Evolutionary conservation across 2,113 vertebrate species (phyloP), one percentile per base, ranked within the genome.

Genomic region (Anthoscopus minutus): DNA sequence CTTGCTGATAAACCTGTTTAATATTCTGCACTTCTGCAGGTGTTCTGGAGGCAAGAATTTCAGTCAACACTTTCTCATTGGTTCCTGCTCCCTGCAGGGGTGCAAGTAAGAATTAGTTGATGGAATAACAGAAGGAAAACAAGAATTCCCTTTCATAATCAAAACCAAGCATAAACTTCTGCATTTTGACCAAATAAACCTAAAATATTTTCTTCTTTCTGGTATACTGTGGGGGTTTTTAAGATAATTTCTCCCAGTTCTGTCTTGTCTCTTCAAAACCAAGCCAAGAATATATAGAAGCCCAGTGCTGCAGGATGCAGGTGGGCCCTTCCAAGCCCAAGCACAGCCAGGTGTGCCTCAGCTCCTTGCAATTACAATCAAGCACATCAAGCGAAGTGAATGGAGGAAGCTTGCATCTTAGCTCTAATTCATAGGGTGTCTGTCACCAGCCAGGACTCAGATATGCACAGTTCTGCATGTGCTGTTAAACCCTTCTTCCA

Each of bases 31-130:
- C 91, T 95, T 99, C 97, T 0, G 96, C 96, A 3, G 98, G 94
- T 27, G 98, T 99, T 97, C 99, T 98, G 61, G 99, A 99, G 35
- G 99, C 98, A 97, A 99, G 96, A 92, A 99, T 99, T 98, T 99
- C 99, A 37, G 98, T 99, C 95, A 99, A 93, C 64, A 99, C 98
- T 22, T 99, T 98, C 88, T 99, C 99, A 78, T 99, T 85, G 45
- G 99, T 99, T 72, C 99, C 99, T 33, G 98, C 98, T 65, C 99
- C 99, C 99, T 99, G 79, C 81, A 56, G 81, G 30, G 44, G 14
- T 40, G 7, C 22, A 87, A 91, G 28, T 6, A 47, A 9, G 25
- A 77, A 78, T 79, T 33, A 73, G 65, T 81, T 77, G 30, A 76
- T 33, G 14, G 30, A 93, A 44, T 13, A 78, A 78, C 37, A 81